Base-by-base conservation (phyloP, 2,797 vertebrate genomes). In the Sebastes taczanowskii region DNA sequence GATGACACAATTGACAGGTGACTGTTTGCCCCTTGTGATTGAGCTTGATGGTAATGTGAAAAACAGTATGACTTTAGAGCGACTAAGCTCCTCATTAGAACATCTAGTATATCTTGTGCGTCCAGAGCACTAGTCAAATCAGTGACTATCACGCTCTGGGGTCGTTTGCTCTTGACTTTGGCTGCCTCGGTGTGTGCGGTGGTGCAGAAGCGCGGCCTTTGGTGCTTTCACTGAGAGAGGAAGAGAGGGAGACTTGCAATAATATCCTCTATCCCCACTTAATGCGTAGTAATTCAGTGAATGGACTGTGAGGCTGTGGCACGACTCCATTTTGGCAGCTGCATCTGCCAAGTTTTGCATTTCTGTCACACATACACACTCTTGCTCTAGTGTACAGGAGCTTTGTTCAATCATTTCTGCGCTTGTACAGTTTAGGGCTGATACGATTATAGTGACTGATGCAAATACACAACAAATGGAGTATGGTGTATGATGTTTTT, bases 1-100 rank as follows among this genome's bases (percentile, higher is more conserved):
- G 64, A 89, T 88, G 91, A 84, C 81, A 84, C 65, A 88, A 78
- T 35, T 87, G 88, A 89, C 90, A 87, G 88, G 88, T 94, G 91
- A 92, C 78, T 82, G 78, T 89, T 89, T 89, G 83, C 79, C 71
- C 74, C 72, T 42, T 55, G 38, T 69, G 66, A 35, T 56, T 10
- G 10, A 58, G 46, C 29, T 53, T 22, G 55, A 55, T 25, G 16
- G 30, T 4, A 11, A 34, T 35, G 67, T 16, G 29, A 35, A 64
- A 35, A 63, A 27, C 16, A 10, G 5, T 27, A 10, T 22, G 38
- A 25, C 55, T 52, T 27, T 35, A 2, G 49, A 65, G 66, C 3
- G 3, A 64, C 56, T 63, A 2, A 67, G 60, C 53, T 38, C 29
- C 5, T 74, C 80, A 77, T 74, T 60, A 7, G 29, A 68, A 53